phyloP scores from a whole-genome alignment of 2,888 invertebrate genomes.

The Cantharis rufa region DNA sequence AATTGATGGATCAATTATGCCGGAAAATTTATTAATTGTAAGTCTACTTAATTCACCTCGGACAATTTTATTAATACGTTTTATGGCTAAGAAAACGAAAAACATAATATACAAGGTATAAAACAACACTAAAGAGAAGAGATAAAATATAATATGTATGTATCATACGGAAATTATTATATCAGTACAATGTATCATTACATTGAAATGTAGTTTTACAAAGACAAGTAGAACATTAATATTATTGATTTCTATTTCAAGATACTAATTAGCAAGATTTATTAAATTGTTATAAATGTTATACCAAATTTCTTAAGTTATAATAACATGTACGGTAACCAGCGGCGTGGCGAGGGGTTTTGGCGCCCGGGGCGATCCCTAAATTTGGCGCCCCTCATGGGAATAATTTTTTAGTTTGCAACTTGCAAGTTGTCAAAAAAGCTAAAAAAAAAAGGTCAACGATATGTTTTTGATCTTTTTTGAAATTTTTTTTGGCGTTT shows the following conservation, averaged over 20 bases:
- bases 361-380: too few relatives aligned
- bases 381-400: too few relatives aligned
- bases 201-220: not conserved
- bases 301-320: too few relatives aligned
- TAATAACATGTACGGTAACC: too few relatives aligned
- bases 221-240: not conserved
- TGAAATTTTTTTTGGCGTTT: too few relatives aligned
- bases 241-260: not conserved
- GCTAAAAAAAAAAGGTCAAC: too few relatives aligned
- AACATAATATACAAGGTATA: not conserved
- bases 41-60: not conserved
- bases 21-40: not conserved
- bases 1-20: not conserved
- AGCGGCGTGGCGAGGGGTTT: too few relatives aligned
- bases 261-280: too few relatives aligned
- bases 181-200: not conserved
- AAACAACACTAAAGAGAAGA: not conserved
- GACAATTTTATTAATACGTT: not conserved
- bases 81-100: not conserved
- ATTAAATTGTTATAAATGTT: too few relatives aligned
- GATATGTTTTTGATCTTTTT: too few relatives aligned
- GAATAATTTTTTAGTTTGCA: too few relatives aligned
- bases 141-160: not conserved
- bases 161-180: not conserved
- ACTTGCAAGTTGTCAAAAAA: too few relatives aligned